These are phyloP conservation scores for Cephus sareptanus DNA, from an alignment of 2,888 invertebrate genomes.

Conservation along the genomic window DNA sequence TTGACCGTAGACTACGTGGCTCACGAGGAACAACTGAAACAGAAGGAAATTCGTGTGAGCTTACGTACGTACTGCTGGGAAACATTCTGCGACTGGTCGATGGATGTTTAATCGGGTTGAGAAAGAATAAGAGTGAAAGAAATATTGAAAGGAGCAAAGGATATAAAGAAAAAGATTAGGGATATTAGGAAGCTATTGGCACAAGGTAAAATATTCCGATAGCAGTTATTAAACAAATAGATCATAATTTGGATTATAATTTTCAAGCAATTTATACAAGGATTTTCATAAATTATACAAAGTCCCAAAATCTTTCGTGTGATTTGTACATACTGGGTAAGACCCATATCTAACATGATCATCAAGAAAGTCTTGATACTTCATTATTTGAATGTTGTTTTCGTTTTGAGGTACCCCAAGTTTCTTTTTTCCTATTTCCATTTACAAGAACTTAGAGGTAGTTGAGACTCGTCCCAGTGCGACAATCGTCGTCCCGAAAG, in stretches of 20 bases:
- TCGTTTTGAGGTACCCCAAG: not conserved
- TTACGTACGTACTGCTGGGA: not conserved
- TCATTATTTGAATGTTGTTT: not conserved
- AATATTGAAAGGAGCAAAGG: no score
- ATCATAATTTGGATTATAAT: no score
- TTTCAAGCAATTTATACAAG: no score
- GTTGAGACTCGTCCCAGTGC: not conserved
- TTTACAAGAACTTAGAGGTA: not conserved
- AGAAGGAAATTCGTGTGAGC: not conserved
- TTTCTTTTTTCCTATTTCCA: not conserved
- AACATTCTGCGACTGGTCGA: not conserved
- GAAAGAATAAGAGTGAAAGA: no score
- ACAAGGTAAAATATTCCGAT: no score
- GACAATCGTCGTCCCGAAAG: not conserved
- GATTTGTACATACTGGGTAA: no score
- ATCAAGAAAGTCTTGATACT: not conserved
- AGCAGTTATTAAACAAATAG: no score
- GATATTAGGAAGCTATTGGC: no score
- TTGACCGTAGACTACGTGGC: conserved; percentile 25
- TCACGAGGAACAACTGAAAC: conserved; percentile 26
- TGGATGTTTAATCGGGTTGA: not conserved
- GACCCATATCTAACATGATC: no score
- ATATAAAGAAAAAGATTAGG: no score
- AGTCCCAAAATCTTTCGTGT: not conserved
- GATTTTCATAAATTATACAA: no score